Base-by-base conservation (phyloP, 2,888 invertebrate species). In the Meganola albula region DNA sequence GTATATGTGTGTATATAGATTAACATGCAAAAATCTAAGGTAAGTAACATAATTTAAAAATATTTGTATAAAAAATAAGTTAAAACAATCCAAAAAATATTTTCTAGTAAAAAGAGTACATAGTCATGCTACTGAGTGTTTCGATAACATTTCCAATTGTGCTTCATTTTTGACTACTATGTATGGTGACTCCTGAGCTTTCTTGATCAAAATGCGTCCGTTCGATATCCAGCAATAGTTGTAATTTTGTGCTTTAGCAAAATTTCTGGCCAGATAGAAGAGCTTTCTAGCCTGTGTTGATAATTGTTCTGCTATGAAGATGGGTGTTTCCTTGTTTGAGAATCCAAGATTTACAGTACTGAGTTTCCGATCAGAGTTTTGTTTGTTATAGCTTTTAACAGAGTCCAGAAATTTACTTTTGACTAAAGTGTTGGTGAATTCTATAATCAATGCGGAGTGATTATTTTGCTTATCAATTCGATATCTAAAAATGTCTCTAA, bases 61-160 rank as follows among this genome's bases (percentile, higher is more conserved):
- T 10, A 24, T 3, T 10, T 10, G 11, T 24, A 11, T n/a, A n/a
- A n/a, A n/a, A n/a, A n/a, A n/a, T n/a, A n/a, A n/a, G n/a, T n/a
- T n/a, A n/a, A n/a, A n/a, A n/a, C n/a, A n/a, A n/a, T n/a, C n/a
- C n/a, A n/a, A n/a, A n/a, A n/a, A n/a, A n/a, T n/a, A n/a, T n/a
- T n/a, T n/a, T n/a, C n/a, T n/a, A n/a, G n/a, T n/a, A n/a, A n/a
- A n/a, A n/a, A n/a, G n/a, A 2, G 7, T 3, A 3, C 6, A 8
- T 29, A 29, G 23, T 29, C 29, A 29, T 29, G 29, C 10, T n/a
- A n/a, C n/a, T n/a, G n/a, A 16, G 16, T 12, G 8, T 3, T 14
- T 2, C n/a, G 13, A 2, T 12, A 23, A 14, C 12, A 23, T 20
- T 9, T 29, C 13, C 5, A 29, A 12, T 13, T 29, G 29, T 23